These are phyloP conservation scores for Anagyrus pseudococci DNA, from an alignment of 2,888 invertebrate genomes.

Conservation along the genomic window DNA sequence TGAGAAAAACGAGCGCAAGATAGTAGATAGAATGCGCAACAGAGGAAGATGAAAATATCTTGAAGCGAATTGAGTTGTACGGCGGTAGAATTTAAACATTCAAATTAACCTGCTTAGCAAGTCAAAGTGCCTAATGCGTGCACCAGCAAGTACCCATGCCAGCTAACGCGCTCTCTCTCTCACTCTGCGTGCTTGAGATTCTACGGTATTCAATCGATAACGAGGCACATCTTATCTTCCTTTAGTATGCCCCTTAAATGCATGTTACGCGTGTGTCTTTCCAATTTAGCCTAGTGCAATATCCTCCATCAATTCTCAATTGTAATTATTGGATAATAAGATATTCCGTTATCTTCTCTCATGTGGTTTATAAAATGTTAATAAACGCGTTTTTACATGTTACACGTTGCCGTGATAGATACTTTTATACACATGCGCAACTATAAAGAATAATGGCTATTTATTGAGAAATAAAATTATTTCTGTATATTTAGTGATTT, in stretches of 20 bases:
- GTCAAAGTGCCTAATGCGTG: slow-evolving; percentile 57
- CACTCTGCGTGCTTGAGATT: slow-evolving; percentile 40
- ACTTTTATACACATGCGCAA: too few relatives aligned
- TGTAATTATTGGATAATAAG: too few relatives aligned
- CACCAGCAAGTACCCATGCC: slow-evolving; percentile 25
- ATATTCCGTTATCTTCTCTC: too few relatives aligned
- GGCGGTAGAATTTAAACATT: slow-evolving; percentile 58
- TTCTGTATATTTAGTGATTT: too few relatives aligned
- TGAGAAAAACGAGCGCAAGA: slow-evolving; percentile 1
- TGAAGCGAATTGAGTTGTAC: slow-evolving; percentile 56
- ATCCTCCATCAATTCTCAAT: slow-evolving; percentile 1
- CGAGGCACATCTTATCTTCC: not conserved
- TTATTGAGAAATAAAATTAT: too few relatives aligned
- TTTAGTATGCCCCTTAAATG: not conserved
- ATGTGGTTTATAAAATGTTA: too few relatives aligned
- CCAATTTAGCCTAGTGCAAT: slow-evolving; percentile 1
- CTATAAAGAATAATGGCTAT: too few relatives aligned
- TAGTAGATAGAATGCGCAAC: slow-evolving; percentile 32
- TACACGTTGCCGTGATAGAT: too few relatives aligned
- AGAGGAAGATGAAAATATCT: slow-evolving; percentile 42
- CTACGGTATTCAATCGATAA: slow-evolving; percentile 55
- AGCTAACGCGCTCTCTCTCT: slow-evolving; percentile 39
- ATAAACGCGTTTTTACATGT: too few relatives aligned
- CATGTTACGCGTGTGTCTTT: slow-evolving; percentile 2
- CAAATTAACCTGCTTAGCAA: slow-evolving; percentile 60